These are phyloP conservation scores for Leucoraja ocellata DNA, from an alignment of 2,797 vertebrate species.

Conservation along the genomic window DNA sequence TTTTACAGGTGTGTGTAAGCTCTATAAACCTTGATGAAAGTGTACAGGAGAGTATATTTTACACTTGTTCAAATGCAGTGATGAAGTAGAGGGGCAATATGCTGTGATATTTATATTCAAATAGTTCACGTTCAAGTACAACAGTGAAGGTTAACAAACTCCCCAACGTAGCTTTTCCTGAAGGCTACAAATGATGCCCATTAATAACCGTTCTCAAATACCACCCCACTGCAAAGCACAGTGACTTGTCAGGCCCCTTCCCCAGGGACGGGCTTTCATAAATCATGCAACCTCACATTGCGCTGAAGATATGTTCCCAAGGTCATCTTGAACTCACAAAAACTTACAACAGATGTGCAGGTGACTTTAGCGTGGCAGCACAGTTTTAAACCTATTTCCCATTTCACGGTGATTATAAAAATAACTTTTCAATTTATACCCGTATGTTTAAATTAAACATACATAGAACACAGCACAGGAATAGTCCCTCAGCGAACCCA, in stretches of 20 bases:
- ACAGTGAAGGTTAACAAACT: slow-evolving; percentile 29
- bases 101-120: background rate
- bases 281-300: slow-evolving; percentile 20
- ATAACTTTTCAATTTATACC: background rate
- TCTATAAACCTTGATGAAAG: no score
- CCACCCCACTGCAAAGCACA: slow-evolving; percentile 14
- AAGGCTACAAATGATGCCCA: slow-evolving; percentile 30
- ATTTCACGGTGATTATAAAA: background rate
- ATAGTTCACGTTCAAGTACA: slow-evolving; percentile 27
- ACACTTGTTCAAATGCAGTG: background rate
- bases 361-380: background rate
- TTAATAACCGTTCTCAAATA: slow-evolving; percentile 25
- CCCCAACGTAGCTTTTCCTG: slow-evolving; percentile 18
- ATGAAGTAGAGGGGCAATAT: background rate
- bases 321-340: slow-evolving; percentile 13
- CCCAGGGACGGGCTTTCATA: slow-evolving; percentile 19
- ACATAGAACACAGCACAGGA: no score
- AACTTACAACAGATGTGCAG: background rate
- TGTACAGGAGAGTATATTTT: background rate
- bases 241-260: slow-evolving; percentile 6
- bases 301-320: slow-evolving; percentile 1
- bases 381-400: background rate
- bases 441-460: background rate
- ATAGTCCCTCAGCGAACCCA: no score
- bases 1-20: background rate